Evolutionary conservation across 2,113 vertebrate genomes (phyloP).

Genomic region (Aegotheles bennettii): DNA sequence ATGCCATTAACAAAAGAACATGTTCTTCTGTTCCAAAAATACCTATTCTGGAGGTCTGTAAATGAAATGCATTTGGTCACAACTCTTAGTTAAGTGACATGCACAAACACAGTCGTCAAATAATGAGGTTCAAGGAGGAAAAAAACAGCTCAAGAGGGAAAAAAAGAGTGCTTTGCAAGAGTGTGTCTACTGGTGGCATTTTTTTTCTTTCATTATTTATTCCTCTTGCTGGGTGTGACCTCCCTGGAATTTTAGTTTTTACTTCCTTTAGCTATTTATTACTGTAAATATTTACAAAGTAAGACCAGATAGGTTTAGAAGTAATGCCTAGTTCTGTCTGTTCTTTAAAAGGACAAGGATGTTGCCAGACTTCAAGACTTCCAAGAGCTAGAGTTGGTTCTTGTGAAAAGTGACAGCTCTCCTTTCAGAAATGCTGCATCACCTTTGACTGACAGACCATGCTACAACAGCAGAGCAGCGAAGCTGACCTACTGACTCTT

Average conservation of each 20-base stretch:
- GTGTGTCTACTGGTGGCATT: background rate
- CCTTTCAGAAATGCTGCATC: slow-evolving; percentile 49
- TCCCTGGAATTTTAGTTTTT: background rate
- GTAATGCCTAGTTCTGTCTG: background rate
- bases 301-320: background rate
- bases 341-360: slow-evolving; percentile 83
- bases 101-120: background rate
- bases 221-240: background rate
- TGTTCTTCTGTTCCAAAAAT: background rate
- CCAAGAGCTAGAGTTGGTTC: slow-evolving; percentile 88
- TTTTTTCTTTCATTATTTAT: background rate
- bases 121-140: background rate
- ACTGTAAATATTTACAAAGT: background rate
- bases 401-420: slow-evolving; percentile 71
- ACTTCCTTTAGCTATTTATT: background rate
- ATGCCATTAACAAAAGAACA: background rate
- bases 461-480: slow-evolving; percentile 86
- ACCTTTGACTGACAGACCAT: slow-evolving; percentile 72
- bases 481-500: slow-evolving; percentile 80
- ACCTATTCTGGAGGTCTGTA: background rate
- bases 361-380: slow-evolving; percentile 88
- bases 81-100: background rate
- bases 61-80: background rate
- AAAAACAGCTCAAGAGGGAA: background rate
- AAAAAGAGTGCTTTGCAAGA: background rate